Evolutionary conservation across 2,797 vertebrate genomes (phyloP).

Genomic region (Anguilla obscura): DNA sequence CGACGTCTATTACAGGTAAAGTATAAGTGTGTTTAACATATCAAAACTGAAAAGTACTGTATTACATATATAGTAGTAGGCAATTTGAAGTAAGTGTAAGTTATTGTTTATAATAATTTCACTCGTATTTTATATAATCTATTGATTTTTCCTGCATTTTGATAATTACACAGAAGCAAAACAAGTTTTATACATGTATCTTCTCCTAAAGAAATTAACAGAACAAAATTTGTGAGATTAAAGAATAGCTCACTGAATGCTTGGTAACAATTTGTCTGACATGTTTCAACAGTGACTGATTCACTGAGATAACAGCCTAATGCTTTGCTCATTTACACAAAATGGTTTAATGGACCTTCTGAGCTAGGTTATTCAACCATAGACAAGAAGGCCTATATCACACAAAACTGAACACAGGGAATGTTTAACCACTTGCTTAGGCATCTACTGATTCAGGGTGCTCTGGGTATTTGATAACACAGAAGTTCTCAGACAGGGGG

Average conservation of each 20-base stretch:
- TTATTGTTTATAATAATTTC: background rate
- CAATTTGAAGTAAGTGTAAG: background rate
- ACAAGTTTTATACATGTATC: background rate
- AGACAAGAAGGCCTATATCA: background rate
- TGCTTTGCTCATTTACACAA: background rate
- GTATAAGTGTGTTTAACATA: background rate
- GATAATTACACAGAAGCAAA: background rate
- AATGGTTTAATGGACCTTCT: background rate
- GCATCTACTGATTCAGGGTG: background rate
- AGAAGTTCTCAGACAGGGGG: background rate
- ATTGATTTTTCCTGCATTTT: background rate
- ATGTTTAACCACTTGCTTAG: background rate
- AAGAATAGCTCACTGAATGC: background rate
- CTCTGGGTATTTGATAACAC: background rate
- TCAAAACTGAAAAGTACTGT: background rate
- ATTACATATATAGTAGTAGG: background rate
- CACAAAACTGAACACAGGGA: background rate
- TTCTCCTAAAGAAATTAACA: background rate
- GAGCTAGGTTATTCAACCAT: background rate
- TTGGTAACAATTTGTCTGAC: background rate
- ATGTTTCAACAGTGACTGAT: background rate
- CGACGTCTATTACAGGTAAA: slow-evolving; percentile 66
- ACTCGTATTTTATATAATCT: background rate
- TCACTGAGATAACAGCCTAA: background rate
- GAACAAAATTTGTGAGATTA: background rate